Base-by-base conservation (phyloP, 2,888 invertebrate species). In the Polydrusus pterygomalis region DNA sequence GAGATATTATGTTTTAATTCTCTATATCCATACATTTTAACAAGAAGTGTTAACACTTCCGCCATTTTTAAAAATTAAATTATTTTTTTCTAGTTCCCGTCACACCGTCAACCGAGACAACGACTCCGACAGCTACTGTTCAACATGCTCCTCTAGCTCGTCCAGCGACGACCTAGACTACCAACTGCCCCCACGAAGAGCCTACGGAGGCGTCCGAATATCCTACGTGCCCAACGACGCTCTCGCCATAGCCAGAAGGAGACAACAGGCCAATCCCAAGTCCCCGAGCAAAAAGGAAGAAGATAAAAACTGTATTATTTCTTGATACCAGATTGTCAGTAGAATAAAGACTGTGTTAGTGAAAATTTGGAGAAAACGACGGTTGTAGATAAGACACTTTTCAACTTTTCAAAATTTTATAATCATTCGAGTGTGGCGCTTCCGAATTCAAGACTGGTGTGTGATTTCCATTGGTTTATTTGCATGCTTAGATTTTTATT, bases 171-270 rank as follows among this genome's bases (percentile, higher is more conserved):
- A 95, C 80, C 93, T 95, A 83, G 95, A 96, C 79, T 96, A 96
- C 87, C 94, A 95, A 77, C 88, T 96, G 82, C 96, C 96, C 3
- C 93, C 96, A 49, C 89, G 96, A 80, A 90, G 95, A 74, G 95
- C 95, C 65, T 96, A 96, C 85, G 95, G 95, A 70, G 96, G 96
- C 49, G 96, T 96, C 13, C 89, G 97, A 80, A 96, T 97, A 83
- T 96, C 96, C 10, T 97, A 97, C 88, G 97, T 97, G 79, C 97
- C 97, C 81, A 97, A 96, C 87, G 97, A 96, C 88, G 95, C 96
- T 6, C 90, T 96, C 63, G 96, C 96, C 73, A 94, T 94, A 84
- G 95, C 95, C 63, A 91, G 93, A 81, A 90, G 94, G 77, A 91
- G 93, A 70, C 90, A 93, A 80, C 89, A 87, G 40, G 84, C 85